Base-by-base conservation (phyloP, 1,140 invertebrate species). In the Episyrphus balteatus region DNA sequence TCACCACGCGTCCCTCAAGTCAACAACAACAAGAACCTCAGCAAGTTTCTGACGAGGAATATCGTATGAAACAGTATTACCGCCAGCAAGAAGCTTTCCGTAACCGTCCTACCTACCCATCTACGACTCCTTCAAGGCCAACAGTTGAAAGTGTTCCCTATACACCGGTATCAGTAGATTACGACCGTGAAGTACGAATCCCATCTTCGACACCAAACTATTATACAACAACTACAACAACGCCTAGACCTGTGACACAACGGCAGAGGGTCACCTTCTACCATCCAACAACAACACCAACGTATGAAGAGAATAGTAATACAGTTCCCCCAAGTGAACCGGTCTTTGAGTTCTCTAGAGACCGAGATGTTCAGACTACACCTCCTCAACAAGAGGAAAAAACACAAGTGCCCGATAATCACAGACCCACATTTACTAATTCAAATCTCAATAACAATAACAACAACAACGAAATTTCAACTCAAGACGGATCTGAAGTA, bases 31-130 rank as follows among this genome's bases (percentile, higher is more conserved):
- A 3, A 63, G 52, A 0, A 48, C 33, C 0, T 50, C 12, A 36
- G 10, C 34, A 12, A n/a, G 12, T 36, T n/a, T 36, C 54, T 36
- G 62, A 54, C 5, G 52, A 66, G 15, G 62, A 66, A 44, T 55
- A 51, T 8, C 61, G 55, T 33, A 67, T 67, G 64, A 67, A 67
- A 48, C 55, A 61, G 12, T 66, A 67, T 51, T 67, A 56, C 60
- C 64, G 61, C 1, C 57, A 66, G 46, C 64, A 67, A 45, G 59
- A 66, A 26, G 61, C 62, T 30, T 64, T 64, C 57, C 64, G 64
- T 12, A 59, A 66, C 46, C 58, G 63, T 0, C 62, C 62, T 0
- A 53, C 57, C 11, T 54, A 47, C 11, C 21, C 21, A 3, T 26
- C 21, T 26, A 45, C 47, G 11, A 19, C 14, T 9, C 42, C 59